These are phyloP conservation scores for Mesaphorura yosii DNA, from an alignment of 1,140 invertebrate genomes.

Conservation along the genomic window DNA sequence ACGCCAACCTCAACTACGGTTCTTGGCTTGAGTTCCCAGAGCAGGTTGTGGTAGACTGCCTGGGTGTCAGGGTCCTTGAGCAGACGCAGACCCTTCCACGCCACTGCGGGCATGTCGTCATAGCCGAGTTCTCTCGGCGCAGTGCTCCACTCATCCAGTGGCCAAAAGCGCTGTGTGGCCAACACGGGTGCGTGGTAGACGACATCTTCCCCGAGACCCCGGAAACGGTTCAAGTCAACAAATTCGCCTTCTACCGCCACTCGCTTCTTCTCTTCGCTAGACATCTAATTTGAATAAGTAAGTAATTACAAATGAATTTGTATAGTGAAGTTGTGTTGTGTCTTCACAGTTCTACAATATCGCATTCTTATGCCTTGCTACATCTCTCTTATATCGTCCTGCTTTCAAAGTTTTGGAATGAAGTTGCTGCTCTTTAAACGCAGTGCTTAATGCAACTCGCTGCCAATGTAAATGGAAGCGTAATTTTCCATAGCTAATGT, in stretches of 20 bases:
- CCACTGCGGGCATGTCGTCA: background rate
- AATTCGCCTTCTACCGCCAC: background rate
- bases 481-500: too few species aligned
- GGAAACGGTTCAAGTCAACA: background rate
- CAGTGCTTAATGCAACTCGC: too few species aligned
- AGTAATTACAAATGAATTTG: too few species aligned
- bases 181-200: background rate
- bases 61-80: conserved; percentile 8
- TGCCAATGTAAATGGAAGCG: too few species aligned
- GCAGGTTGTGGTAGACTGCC: conserved; percentile 3
- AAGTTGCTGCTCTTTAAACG: too few species aligned
- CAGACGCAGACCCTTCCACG: conserved; percentile 4
- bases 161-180: background rate
- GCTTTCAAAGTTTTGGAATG: too few species aligned
- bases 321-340: too few species aligned
- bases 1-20: conserved; percentile 3
- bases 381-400: too few species aligned
- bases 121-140: background rate
- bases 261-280: background rate
- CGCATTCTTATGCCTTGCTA: too few species aligned
- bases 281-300: too few species aligned
- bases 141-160: background rate
- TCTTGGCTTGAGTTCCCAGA: conserved; percentile 8
- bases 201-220: background rate
- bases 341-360: too few species aligned